A percentile compares a stretch with the other conserved stretches of the same genome.
Conservation (phyloP, 2,797 vertebrate genomes). For the Aphelocoma californica region DNA sequence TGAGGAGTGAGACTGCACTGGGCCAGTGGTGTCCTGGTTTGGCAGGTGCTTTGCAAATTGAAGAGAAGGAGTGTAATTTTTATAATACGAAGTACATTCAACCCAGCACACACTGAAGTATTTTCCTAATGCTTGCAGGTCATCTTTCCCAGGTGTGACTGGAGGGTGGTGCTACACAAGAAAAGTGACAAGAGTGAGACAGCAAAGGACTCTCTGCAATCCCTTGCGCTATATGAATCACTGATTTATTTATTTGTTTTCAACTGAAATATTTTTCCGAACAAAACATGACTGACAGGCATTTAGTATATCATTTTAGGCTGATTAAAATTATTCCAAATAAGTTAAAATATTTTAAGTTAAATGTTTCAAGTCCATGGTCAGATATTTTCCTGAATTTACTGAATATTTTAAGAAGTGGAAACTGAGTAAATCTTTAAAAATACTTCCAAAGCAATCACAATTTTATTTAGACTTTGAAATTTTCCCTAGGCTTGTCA, state of each 20-base stretch:
- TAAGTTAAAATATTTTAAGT: not conserved
- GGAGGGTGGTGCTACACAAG: not conserved
- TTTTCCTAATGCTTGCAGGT: not conserved
- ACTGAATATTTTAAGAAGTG: not conserved
- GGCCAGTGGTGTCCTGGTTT: not conserved
- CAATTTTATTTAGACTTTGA: not conserved
- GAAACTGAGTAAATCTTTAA: not conserved
- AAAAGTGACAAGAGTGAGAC: not conserved
- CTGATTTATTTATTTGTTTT: not conserved
- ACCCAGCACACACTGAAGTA: not conserved
- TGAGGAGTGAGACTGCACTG: fast-evolving
- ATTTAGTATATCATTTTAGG: not conserved
- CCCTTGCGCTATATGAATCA: not conserved
- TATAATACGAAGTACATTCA: not conserved
- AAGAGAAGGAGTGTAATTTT: not conserved
- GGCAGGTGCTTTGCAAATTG: not conserved
- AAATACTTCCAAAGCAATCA: not conserved
- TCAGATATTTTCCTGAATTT: not conserved
- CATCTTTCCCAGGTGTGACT: not conserved
- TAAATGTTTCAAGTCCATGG: not conserved
- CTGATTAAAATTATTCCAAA: not conserved
- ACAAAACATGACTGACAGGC: not conserved
- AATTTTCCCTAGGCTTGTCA: not conserved
- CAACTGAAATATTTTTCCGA: not conserved
- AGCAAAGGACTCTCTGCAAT: not conserved